phyloP scores from a whole-genome alignment of 2,113 vertebrate genomes.

The Motacilla tschutschensis region DNA sequence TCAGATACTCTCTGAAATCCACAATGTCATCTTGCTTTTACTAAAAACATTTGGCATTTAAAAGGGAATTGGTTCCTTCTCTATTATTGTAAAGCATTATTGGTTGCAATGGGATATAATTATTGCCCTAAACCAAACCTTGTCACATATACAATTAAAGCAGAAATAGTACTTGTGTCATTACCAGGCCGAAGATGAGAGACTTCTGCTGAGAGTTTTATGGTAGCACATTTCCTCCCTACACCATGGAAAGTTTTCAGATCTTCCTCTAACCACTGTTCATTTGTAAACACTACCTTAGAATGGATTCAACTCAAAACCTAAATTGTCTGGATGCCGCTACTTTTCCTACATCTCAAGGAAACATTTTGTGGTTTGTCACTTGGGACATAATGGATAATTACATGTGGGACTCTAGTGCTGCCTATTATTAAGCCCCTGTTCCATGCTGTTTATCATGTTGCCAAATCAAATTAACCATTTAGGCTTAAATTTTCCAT shows the following conservation, averaged over 20 bases:
- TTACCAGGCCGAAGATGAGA: slow-evolving; percentile 6
- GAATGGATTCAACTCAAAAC: background rate
- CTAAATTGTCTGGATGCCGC: background rate
- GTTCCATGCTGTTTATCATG: background rate
- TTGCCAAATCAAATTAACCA: slow-evolving; percentile 1
- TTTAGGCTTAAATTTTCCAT: slow-evolving; percentile 1
- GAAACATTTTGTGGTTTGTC: background rate
- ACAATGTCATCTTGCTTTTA: background rate
- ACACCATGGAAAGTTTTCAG: background rate
- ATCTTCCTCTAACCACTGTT: background rate
- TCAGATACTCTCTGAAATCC: background rate
- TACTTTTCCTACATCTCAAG: background rate
- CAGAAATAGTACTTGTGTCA: slow-evolving; percentile 15
- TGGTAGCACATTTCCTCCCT: background rate
- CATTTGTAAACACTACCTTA: background rate
- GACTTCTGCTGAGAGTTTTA: background rate
- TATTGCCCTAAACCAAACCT: background rate
- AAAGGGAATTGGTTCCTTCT: background rate
- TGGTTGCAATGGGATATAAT: background rate
- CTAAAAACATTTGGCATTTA: background rate
- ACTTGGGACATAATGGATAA: background rate
- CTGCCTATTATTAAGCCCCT: background rate
- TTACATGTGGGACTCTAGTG: background rate
- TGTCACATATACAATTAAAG: background rate
- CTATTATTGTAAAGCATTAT: background rate